phyloP scores from a whole-genome alignment of 1,140 invertebrate genomes.

The Alviniconcha marisindica region DNA sequence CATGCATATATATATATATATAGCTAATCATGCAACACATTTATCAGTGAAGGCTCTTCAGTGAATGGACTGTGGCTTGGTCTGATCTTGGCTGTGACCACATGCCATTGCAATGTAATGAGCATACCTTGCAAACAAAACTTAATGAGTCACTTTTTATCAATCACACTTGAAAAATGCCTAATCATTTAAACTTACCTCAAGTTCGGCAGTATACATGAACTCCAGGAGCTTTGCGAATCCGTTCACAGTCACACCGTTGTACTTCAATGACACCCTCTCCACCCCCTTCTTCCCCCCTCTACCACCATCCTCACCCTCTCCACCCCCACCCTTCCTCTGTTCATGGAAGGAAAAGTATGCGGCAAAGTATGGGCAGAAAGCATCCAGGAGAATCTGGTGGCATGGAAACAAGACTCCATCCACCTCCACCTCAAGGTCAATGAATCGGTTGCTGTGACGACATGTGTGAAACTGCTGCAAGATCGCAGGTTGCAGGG shows the following conservation, averaged over 20 bases:
- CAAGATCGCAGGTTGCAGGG: not conserved
- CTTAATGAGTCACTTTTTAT: too few species aligned
- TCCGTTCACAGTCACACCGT: constrained; percentile 25
- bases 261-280: constrained; percentile 9
- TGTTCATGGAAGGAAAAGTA: constrained; percentile 35
- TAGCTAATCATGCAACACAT: too few species aligned
- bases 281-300: not conserved
- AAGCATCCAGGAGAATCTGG: constrained; percentile 41
- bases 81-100: too few species aligned
- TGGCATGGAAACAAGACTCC: constrained; percentile 39
- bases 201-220: constrained; percentile 39
- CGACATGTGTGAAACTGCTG: constrained; percentile 38
- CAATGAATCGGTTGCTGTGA: constrained; percentile 21
- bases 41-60: too few species aligned
- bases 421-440: constrained; percentile 41
- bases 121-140: too few species aligned
- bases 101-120: too few species aligned
- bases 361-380: constrained; percentile 41
- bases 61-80: too few species aligned
- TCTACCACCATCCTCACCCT: not conserved
- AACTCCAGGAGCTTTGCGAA: constrained; percentile 39
- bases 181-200: not conserved
- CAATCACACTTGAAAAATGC: too few species aligned
- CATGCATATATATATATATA: too few species aligned
- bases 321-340: not conserved